These are phyloP conservation scores for Temnopleurus reevesii DNA, from an alignment of 53 echinoderm and acorn worm species.

Conservation along the genomic window DNA sequence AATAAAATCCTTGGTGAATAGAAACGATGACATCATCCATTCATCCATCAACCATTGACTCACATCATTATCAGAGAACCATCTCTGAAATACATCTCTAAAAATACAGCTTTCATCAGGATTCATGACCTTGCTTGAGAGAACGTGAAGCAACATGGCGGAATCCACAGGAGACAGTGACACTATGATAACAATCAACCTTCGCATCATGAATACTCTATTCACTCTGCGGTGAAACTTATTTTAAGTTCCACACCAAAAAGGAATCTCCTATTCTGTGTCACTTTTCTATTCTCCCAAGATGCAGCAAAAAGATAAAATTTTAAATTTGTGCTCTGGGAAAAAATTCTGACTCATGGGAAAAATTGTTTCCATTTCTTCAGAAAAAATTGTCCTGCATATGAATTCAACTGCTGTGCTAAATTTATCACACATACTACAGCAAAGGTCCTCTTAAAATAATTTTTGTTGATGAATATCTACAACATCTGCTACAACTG, in stretches of 20 bases:
- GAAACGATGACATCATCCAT: not conserved
- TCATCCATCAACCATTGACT: conserved; percentile 1
- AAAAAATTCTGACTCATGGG: too few species aligned
- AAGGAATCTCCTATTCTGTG: not conserved
- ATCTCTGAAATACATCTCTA: not conserved
- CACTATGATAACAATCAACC: conserved; percentile 10
- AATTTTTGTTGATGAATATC: too few species aligned
- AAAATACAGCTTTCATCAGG: conserved; percentile 5
- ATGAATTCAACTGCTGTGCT: too few species aligned
- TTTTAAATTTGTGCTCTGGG: too few species aligned
- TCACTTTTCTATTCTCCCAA: not conserved
- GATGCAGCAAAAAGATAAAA: too few species aligned
- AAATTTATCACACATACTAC: too few species aligned
- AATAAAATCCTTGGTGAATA: not conserved
- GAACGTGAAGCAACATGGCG: not conserved
- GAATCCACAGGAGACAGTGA: not conserved
- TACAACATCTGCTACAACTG: too few species aligned
- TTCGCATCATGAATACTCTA: not conserved
- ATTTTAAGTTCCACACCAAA: not conserved
- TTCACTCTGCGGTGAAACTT: not conserved
- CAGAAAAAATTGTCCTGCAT: too few species aligned
- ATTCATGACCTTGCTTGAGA: not conserved
- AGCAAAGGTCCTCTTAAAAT: too few species aligned
- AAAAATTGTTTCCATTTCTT: too few species aligned
- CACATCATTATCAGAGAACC: conserved; percentile 4